A percentile compares a stretch with the other conserved stretches of the same genome.
Conservation (phyloP, 2,797 vertebrate species). For the Phrynocephalus guinanensis region DNA sequence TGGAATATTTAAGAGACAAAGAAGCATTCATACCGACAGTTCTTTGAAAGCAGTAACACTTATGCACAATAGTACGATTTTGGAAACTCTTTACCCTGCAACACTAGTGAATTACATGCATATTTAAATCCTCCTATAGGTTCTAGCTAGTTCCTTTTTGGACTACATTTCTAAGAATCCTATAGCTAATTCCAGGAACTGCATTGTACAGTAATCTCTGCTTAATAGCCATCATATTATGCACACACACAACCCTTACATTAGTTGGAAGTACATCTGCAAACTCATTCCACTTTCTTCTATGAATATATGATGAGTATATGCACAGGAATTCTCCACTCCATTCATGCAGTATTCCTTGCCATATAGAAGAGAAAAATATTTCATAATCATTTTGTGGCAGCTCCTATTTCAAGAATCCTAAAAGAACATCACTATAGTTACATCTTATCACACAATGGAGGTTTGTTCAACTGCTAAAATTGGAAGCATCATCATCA, state of each 20-base stretch:
- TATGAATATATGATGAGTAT: background rate
- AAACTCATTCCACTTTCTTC: background rate
- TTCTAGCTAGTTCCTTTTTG: background rate
- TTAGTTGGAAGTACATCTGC: background rate
- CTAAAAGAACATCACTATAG: background rate
- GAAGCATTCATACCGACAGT: rapidly evolving
- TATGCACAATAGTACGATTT: background rate
- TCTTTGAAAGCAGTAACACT: background rate
- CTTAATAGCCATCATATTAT: too few species aligned
- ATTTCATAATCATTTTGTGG: background rate
- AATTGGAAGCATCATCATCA: background rate
- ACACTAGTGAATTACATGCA: background rate
- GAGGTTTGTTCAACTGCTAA: background rate
- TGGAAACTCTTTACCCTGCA: background rate
- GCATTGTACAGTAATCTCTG: too few species aligned
- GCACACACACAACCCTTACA: background rate
- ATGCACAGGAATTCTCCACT: background rate
- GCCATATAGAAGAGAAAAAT: background rate
- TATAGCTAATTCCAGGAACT: too few species aligned
- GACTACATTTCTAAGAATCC: too few species aligned
- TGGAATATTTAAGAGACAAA: conserved; percentile 21
- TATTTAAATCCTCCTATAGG: background rate
- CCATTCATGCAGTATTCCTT: background rate
- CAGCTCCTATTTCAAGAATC: background rate
- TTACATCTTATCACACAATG: background rate